Evolutionary conservation across 2,113 vertebrate genomes (phyloP).

Genomic region (Hippocampus zosterae): DNA sequence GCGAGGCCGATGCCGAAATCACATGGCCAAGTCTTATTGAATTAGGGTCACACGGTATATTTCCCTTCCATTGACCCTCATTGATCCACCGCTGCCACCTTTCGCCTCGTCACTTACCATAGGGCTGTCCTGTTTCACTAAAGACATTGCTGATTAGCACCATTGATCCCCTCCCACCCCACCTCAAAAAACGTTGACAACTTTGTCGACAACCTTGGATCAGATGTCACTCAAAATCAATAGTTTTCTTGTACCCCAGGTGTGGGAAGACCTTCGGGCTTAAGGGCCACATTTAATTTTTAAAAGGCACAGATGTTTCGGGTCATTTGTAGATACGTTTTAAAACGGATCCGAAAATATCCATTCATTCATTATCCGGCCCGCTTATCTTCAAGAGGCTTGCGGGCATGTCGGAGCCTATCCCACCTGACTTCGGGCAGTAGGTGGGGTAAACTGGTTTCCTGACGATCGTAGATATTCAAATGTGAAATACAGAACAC

Average conservation of each 20-base stretch:
- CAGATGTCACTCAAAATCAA: neutral
- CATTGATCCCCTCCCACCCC: neutral
- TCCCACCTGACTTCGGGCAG: too few species aligned
- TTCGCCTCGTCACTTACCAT: neutral
- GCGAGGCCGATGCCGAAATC: slow-evolving; percentile 8
- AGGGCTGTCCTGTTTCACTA: neutral
- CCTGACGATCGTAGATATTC: too few species aligned
- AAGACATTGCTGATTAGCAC: neutral
- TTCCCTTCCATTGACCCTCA: neutral
- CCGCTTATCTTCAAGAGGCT: too few species aligned
- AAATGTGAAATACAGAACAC: too few species aligned
- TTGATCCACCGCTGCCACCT: neutral
- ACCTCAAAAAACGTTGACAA: neutral
- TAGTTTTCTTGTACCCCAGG: neutral
- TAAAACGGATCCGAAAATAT: too few species aligned
- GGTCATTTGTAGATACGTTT: too few species aligned
- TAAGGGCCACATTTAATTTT: neutral
- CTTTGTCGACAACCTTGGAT: neutral
- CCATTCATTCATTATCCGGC: too few species aligned
- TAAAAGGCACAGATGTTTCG: too few species aligned
- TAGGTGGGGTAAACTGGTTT: too few species aligned
- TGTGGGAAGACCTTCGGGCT: neutral
- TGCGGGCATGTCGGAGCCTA: too few species aligned
- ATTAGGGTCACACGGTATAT: neutral
- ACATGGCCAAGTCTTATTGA: neutral